Percentiles rank a stretch among this genome's conserved stretches.
These are phyloP conservation scores for Caenorhabditis japonica DNA, from an alignment of 2,888 invertebrate species.

Conservation along the genomic window DNA sequence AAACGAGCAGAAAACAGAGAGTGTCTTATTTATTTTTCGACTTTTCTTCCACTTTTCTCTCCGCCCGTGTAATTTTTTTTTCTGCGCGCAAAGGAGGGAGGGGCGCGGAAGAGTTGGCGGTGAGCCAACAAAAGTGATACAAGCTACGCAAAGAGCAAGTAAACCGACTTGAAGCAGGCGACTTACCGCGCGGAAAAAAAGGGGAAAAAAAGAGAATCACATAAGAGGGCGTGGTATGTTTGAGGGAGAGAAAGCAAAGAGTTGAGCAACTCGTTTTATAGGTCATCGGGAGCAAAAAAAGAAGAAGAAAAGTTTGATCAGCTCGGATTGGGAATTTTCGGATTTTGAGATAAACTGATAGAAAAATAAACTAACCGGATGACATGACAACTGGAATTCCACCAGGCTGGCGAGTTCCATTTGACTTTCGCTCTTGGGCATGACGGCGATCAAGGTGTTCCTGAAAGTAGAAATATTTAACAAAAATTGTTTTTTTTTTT, in stretches of 20 bases:
- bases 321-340: background rate
- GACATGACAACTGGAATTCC: constrained; percentile 36
- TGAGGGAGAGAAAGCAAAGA: constrained; percentile 15
- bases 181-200: constrained; percentile 42
- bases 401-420: constrained; percentile 11
- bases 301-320: constrained; percentile 9
- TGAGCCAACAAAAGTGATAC: constrained; percentile 49
- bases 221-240: constrained; percentile 40
- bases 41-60: constrained; percentile 32
- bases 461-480: too few species aligned
- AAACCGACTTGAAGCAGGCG: constrained; percentile 18
- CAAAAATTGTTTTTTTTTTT: background rate
- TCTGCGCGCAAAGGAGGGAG: background rate
- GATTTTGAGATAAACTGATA: too few species aligned
- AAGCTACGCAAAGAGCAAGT: constrained; percentile 38
- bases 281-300: constrained; percentile 4
- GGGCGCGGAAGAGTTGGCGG: constrained; percentile 25
- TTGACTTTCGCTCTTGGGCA: constrained; percentile 48
- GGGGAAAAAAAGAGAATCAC: constrained; percentile 27
- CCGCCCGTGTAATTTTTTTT: constrained; percentile 1
- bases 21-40: constrained; percentile 39
- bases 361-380: constrained; percentile 22
- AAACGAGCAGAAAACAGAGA: constrained; percentile 7
- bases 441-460: constrained; percentile 55
- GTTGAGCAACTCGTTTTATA: constrained; percentile 15